phyloP scores from a whole-genome alignment of 2,797 vertebrate genomes.

The Danio aesculapii region DNA sequence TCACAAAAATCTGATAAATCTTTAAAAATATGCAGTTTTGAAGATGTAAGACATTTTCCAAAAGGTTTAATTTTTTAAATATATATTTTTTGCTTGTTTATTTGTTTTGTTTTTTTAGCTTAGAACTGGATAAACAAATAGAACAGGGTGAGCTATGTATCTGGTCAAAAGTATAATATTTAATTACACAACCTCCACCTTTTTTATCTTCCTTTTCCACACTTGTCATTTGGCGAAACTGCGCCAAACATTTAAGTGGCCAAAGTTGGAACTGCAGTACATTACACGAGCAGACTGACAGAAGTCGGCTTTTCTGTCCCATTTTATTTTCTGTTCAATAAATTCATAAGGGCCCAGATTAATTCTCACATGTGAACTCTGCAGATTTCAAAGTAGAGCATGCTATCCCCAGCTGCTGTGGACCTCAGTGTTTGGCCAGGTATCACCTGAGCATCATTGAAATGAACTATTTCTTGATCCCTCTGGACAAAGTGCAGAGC shows the following conservation, averaged over 20 bases:
- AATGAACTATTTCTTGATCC: conserved; percentile 53
- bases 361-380: conserved; percentile 21
- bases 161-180: too few relatives aligned
- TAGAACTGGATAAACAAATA: too few relatives aligned
- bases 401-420: conserved; percentile 45
- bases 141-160: too few relatives aligned
- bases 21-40: too few relatives aligned
- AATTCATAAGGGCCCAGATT: neutral
- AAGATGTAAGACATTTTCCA: too few relatives aligned
- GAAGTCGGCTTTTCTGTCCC: neutral
- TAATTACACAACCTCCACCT: too few relatives aligned
- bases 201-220: neutral
- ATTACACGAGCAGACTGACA: neutral
- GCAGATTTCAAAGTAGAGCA: conserved; percentile 13
- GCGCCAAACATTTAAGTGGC: conserved; percentile 36
- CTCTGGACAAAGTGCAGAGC: conserved; percentile 26
- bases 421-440: conserved; percentile 40
- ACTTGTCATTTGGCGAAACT: conserved; percentile 15
- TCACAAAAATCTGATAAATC: too few relatives aligned
- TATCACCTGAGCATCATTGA: conserved; percentile 47
- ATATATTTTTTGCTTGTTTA: too few relatives aligned
- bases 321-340: neutral
- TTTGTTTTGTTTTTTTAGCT: too few relatives aligned
- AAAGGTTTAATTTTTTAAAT: too few relatives aligned
- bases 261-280: conserved; percentile 24